Base-by-base conservation (phyloP, 2,113 vertebrate species). In the Apodemus sylvaticus region DNA sequence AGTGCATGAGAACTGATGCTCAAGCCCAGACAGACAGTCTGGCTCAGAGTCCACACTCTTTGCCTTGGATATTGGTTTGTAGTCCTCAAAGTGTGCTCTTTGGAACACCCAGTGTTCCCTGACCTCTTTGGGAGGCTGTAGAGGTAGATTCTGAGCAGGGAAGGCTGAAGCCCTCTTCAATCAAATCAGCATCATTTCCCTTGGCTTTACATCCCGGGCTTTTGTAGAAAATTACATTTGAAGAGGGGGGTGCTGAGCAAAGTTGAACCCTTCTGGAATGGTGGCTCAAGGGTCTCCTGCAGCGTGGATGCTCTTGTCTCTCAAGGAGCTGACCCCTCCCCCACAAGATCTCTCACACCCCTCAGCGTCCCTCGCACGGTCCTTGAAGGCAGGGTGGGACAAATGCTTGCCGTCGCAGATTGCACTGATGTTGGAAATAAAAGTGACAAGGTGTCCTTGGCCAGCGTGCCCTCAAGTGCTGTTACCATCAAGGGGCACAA, bases 371-470 rank as follows among this genome's bases (percentile, higher is more conserved):
- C 36, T 48, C 2, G 0, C 68, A 62, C 5, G 74, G 94, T 71
- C 76, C 88, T 17, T 2, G 34, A 90, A 81, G 91, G 62, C 17
- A n/a, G 58, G 55, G 66, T 36, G 60, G 68, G 68, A 86, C 83
- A 64, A 85, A 82, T 0, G 3, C 79, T 79, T 95, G 95, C 68
- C 81, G 39, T 2, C 87, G 77, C 77, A 94, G 86, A 94, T 55
- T 53, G 77, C 95, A 70, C 0, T 31, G 92, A 81, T 77, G 71
- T 36, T 70, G 53, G 55, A 82, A 95, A 53, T 76, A 39, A 60
- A 91, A 92, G 76, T 86, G 93, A 96, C 92, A 93, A 0, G 51
- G 22, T 39, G 85, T 77, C 87, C 91, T 95, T 24, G 0, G 95
- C 89, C 90, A 19, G 71, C 55, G 34, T 11, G 2, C 68, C 74